Percentiles rank a stretch among this genome's conserved stretches.
phyloP scores from a whole-genome alignment of 2,888 invertebrate genomes.

The Drosophila melanosoma region DNA sequence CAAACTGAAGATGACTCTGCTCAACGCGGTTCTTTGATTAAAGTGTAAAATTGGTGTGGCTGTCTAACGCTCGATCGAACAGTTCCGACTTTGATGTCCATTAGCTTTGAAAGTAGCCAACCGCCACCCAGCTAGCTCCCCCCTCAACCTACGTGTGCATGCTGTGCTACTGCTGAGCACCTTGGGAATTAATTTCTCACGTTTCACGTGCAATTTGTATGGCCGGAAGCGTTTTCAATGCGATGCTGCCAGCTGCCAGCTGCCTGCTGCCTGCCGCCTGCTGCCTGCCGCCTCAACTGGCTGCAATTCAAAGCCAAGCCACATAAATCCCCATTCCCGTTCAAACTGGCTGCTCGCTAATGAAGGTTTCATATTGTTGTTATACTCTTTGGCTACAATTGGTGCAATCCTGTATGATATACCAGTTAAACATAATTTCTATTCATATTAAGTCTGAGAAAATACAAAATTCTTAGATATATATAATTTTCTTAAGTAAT shows the following conservation, averaged over 20 bases:
- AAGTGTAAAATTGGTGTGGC: background rate
- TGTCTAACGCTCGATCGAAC: conserved; percentile 10
- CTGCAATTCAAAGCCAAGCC: conserved; percentile 29
- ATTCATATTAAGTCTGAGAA: background rate
- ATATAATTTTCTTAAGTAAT: background rate
- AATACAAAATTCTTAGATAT: background rate
- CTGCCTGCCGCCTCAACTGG: conserved; percentile 5
- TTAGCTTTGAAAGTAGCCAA: background rate
- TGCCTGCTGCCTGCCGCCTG: conserved; percentile 13
- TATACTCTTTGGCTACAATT: conserved; percentile 22
- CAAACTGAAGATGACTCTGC: background rate
- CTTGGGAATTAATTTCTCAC: conserved; percentile 75
- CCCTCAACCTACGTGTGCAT: background rate
- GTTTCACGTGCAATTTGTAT: conserved; percentile 73
- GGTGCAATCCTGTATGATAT: background rate
- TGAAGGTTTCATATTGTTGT: conserved; percentile 71
- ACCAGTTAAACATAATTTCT: background rate
- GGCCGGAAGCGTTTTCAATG: conserved; percentile 73
- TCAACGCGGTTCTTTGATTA: background rate
- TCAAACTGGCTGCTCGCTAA: conserved; percentile 55
- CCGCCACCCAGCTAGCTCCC: background rate
- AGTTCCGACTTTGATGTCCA: conserved; percentile 20
- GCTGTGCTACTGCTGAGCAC: conserved; percentile 36
- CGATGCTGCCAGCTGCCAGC: conserved; percentile 28
- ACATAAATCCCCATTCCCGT: conserved; percentile 8